Conservation (phyloP, 1,140 invertebrate genomes). For the Drosophila eugracilis region DNA sequence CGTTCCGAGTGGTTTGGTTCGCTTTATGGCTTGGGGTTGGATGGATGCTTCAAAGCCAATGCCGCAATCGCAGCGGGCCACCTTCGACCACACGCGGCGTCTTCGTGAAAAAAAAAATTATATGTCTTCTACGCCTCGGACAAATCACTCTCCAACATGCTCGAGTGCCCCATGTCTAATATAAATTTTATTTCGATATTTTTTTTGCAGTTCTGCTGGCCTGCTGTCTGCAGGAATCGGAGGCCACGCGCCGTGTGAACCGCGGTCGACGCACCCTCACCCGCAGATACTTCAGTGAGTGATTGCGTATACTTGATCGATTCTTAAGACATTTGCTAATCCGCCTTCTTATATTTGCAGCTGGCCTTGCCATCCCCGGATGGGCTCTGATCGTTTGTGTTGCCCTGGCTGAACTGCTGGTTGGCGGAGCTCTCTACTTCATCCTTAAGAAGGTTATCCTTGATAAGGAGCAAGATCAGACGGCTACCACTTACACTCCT, state of each 20-base stretch:
- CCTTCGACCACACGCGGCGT: constrained; percentile 45
- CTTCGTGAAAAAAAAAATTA: constrained; percentile 8
- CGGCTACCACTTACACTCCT: constrained; percentile 73
- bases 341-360: constrained; percentile 85
- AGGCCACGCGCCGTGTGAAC: constrained; percentile 90
- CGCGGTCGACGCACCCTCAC: constrained; percentile 90
- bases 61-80: constrained; percentile 19
- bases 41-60: constrained; percentile 60
- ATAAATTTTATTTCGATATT: constrained; percentile 19
- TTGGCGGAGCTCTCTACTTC: constrained; percentile 88
- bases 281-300: constrained; percentile 90
- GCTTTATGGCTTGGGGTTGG: constrained; percentile 30
- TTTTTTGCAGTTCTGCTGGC: constrained; percentile 81
- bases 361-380: constrained; percentile 88
- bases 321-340: constrained; percentile 5
- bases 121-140: constrained; percentile 18
- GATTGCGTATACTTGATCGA: constrained; percentile 15
- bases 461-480: constrained; percentile 76
- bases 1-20: constrained; percentile 61
- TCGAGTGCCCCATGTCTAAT: constrained; percentile 24
- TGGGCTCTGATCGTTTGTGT: constrained; percentile 90
- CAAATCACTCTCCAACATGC: constrained; percentile 30
- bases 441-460: constrained; percentile 89
- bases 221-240: constrained; percentile 88
- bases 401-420: constrained; percentile 88